Base-by-base conservation (phyloP, 2,797 vertebrate genomes). In the Pygocentrus nattereri region DNA sequence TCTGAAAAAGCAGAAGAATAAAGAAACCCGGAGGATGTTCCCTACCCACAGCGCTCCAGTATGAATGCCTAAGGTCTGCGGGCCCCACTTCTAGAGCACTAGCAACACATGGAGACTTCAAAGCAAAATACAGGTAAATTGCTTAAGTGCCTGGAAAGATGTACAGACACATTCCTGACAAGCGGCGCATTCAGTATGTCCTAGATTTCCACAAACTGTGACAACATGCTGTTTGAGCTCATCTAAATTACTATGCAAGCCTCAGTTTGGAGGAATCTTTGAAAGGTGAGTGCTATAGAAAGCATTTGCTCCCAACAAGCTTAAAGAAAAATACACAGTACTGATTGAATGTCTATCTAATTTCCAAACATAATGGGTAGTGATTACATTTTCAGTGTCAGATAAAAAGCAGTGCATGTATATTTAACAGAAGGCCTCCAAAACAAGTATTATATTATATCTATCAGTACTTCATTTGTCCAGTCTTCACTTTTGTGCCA, bases 1-100 rank as follows among this genome's bases (percentile, higher is more conserved):
- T 74, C 80, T 64, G 61, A 41, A 59, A 34, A 52, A 80, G 68
- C 38, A 59, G 50, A 58, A 74, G 52, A 84, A 80, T 76, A 83
- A 85, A 79, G 70, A 74, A 82, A 75, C 74, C 80, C 47, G 67
- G 79, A 79, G 76, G 79, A 85, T 41, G 78, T 81, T 85, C 72
- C 59, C 62, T 71, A 62, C 44, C 61, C 56, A 70, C 68, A 49
- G 71, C 69, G 34, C 61, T 61, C 47, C 56, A 56, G 78, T 81
- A 70, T 83, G 67, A 52, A 61, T 79, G 68, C 79, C 50, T 44
- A 76, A 62, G 30, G 78, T 79, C 52, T 41, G 31, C 47, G 74
- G 62, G 80, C 18, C 58, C 67, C 58, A 65, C 59, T 30, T 41
- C 61, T 65, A 25, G 38, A 31, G 27, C 18, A 4, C 70, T 13